Conservation (phyloP, 2,113 vertebrate genomes). For the Phylloscopus trochilus region DNA sequence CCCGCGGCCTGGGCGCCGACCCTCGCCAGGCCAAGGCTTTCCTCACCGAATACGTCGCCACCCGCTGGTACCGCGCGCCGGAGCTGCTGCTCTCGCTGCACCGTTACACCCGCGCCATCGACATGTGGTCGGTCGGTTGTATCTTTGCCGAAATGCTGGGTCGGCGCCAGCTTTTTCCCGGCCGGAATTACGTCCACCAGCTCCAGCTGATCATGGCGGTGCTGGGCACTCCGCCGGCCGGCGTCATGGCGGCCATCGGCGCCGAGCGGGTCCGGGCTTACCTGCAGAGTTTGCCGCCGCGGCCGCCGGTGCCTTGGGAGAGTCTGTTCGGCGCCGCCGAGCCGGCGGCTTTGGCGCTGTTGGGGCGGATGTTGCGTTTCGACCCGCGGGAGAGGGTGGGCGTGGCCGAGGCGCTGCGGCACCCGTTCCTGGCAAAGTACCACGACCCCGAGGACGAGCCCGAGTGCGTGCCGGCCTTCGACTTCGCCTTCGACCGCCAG, state of each 20-base stretch:
- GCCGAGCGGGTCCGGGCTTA: constrained; percentile 90
- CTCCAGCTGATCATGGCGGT: constrained; percentile 90
- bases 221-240: constrained; percentile 84
- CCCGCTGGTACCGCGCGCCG: constrained; percentile 93
- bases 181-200: constrained; percentile 91
- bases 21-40: constrained; percentile 86
- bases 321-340: constrained; percentile 82
- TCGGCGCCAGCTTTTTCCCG: constrained; percentile 86
- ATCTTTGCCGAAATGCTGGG: constrained; percentile 97
- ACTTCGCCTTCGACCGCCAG: constrained; percentile 90
- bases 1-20: constrained; percentile 85
- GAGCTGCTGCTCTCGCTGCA: constrained; percentile 91
- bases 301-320: constrained; percentile 79
- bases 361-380: constrained; percentile 83
- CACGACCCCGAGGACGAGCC: constrained; percentile 93
- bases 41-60: constrained; percentile 96
- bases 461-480: constrained; percentile 90
- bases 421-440: constrained; percentile 89
- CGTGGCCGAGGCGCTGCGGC: constrained; percentile 82
- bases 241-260: constrained; percentile 84
- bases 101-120: constrained; percentile 91
- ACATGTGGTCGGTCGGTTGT: constrained; percentile 95
- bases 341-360: constrained; percentile 77
- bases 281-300: constrained; percentile 85
- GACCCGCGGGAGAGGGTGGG: constrained; percentile 84